Conservation (phyloP, 2,113 vertebrate genomes). For the Pagrus major region DNA sequence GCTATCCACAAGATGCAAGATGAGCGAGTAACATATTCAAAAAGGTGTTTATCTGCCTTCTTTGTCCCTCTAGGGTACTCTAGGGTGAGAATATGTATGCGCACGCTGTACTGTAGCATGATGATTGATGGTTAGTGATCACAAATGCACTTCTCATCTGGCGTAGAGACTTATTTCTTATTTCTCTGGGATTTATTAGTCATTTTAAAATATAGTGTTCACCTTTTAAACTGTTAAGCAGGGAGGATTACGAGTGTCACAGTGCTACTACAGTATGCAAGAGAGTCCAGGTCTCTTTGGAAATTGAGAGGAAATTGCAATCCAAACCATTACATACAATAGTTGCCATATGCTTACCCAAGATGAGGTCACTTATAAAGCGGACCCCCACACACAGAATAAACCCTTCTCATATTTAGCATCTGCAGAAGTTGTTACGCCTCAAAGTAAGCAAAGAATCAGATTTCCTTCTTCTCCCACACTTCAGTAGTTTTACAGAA, state of each 20-base stretch:
- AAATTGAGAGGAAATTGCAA: slow-evolving; percentile 25
- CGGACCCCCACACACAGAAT: slow-evolving; percentile 49
- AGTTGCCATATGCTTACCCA: slow-evolving; percentile 47
- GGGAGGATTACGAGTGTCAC: neutral
- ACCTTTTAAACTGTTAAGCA: slow-evolving; percentile 9
- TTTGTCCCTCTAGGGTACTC: neutral
- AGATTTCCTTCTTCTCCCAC: slow-evolving; percentile 60
- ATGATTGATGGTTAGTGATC: neutral
- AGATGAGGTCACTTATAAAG: slow-evolving; percentile 67
- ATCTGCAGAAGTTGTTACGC: slow-evolving; percentile 67
- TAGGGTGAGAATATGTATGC: slow-evolving; percentile 5
- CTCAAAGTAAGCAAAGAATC: slow-evolving; percentile 48
- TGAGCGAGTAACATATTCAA: neutral
- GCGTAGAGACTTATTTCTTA: neutral
- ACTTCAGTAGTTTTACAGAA: slow-evolving; percentile 36
- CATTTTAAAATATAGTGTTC: neutral
- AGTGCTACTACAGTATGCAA: neutral
- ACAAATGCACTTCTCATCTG: neutral
- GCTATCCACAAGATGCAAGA: slow-evolving; percentile 6
- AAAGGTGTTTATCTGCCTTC: neutral
- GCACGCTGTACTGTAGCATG: neutral
- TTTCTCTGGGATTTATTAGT: neutral
- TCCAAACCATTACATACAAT: slow-evolving; percentile 2
- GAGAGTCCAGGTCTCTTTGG: neutral
- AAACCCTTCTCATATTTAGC: slow-evolving; percentile 52